Conservation (phyloP, 2,888 invertebrate genomes). For the Gordius sp. region DNA sequence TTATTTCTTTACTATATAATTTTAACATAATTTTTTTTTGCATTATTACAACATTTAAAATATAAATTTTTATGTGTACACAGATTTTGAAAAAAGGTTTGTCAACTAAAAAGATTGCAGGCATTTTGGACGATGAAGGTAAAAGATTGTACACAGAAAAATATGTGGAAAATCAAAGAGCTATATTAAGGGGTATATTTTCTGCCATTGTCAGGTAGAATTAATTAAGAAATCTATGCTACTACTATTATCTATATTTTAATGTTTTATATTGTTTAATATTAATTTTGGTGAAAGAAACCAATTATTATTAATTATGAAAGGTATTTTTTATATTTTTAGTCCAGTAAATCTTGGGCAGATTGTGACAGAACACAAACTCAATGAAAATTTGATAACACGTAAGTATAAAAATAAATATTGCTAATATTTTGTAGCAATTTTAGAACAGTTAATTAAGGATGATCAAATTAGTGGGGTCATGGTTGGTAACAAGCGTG, state of each 20-base stretch:
- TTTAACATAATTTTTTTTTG: no score
- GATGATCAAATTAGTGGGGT: neutral
- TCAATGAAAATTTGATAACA: slow-evolving; percentile 10
- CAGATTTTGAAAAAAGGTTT: neutral
- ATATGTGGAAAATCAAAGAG: neutral
- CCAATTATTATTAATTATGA: no score
- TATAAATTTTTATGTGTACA: neutral
- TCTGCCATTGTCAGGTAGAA: neutral
- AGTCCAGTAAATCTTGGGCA: neutral
- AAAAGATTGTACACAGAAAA: slow-evolving; percentile 9
- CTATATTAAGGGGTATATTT: slow-evolving; percentile 1
- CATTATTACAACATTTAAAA: no score
- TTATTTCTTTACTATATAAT: no score
- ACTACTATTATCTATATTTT: no score
- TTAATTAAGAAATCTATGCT: neutral
- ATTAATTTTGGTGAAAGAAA: no score
- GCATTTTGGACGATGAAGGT: neutral
- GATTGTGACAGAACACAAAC: neutral
- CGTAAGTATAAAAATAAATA: neutral
- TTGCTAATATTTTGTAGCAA: neutral
- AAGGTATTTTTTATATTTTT: no score
- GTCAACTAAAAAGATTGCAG: neutral
- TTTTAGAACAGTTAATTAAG: neutral
- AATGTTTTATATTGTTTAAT: no score
- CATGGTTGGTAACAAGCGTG: neutral